A percentile compares a stretch with the other conserved stretches of the same genome.
Conservation (phyloP, 2,113 vertebrate species). For the Diadophis punctatus region DNA sequence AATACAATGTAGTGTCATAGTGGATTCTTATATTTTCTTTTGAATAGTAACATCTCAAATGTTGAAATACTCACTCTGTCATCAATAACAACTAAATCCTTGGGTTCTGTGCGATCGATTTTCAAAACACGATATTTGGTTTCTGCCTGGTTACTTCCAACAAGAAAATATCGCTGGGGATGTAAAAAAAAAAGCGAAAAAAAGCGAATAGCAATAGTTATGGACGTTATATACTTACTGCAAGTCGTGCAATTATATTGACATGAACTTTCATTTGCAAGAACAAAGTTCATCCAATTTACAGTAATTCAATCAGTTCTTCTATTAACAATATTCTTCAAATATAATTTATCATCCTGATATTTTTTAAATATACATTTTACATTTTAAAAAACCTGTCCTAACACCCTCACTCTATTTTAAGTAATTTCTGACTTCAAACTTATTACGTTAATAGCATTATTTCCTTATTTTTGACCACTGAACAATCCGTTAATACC, state of each 20-base stretch:
- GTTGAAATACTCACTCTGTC: constrained; percentile 79
- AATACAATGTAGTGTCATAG: constrained; percentile 1
- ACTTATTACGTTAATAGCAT: not conserved
- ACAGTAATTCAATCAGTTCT: not conserved
- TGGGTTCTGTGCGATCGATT: constrained; percentile 95
- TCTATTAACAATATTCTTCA: not conserved
- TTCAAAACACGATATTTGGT: constrained; percentile 93
- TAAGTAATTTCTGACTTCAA: not conserved
- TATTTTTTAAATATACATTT: not conserved
- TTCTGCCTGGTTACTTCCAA: constrained; percentile 92
- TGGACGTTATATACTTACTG: not conserved
- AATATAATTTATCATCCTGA: not conserved
- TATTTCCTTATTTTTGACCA: not conserved
- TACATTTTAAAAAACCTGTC: not conserved
- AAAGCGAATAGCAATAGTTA: not conserved
- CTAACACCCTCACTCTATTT: not conserved
- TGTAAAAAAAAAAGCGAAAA: constrained; percentile 9
- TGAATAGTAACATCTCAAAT: not conserved
- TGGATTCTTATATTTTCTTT: not conserved
- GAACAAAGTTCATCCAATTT: not conserved
- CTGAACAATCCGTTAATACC: not conserved
- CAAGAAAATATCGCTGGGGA: constrained; percentile 88
- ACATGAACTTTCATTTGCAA: not conserved
- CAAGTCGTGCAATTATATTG: not conserved
- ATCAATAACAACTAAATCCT: constrained; percentile 91